Base-by-base conservation (phyloP, 2,888 invertebrate genomes). In the Pseudoips prasinana region DNA sequence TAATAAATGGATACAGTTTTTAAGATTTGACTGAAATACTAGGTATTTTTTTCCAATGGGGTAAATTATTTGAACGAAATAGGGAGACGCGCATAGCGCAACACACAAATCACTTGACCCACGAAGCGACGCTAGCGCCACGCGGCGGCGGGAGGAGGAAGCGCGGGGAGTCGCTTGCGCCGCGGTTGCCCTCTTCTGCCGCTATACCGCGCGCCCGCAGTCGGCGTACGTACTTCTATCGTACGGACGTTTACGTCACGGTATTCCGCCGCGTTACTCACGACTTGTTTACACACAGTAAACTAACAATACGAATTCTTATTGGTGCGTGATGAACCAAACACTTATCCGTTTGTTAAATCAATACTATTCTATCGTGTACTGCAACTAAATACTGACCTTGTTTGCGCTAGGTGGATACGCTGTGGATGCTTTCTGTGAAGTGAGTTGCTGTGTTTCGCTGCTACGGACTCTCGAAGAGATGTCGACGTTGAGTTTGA, bases 401-500 rank as follows among this genome's bases (percentile, higher is more conserved):
- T 81, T 82, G 68, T 81, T 79, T 72, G 64, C 63, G 72, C 58
- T 81, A 85, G 86, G 82, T 77, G 69, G 68, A 64, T 62, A 61
- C 71, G 64, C 61, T 74, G 73, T 76, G 80, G 76, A 86, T 88
- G 87, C 80, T 83, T 73, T 76, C 74, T 59, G 73, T 75, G 72
- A 73, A 80, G 85, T 85, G 85, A 68, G 66, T 71, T 62, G 64
- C 72, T 69, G 77, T 77, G 86, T 68, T 69, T 73, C 64, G 67
- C 72, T 70, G 76, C 74, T 62, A 62, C 64, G 74, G 75, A 81
- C 77, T 73, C 50, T 64, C 68, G 77, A 31, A 54, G 40, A 88
- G 73, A 91, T 91, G 91, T 90, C 90, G 70, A 81, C 91, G 73
- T 87, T 92, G 80, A 91, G 91, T 77, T 86, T 88, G 68, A 87